phyloP scores from a whole-genome alignment of 2,113 vertebrate species.

The Leptodactylus fuscus region DNA sequence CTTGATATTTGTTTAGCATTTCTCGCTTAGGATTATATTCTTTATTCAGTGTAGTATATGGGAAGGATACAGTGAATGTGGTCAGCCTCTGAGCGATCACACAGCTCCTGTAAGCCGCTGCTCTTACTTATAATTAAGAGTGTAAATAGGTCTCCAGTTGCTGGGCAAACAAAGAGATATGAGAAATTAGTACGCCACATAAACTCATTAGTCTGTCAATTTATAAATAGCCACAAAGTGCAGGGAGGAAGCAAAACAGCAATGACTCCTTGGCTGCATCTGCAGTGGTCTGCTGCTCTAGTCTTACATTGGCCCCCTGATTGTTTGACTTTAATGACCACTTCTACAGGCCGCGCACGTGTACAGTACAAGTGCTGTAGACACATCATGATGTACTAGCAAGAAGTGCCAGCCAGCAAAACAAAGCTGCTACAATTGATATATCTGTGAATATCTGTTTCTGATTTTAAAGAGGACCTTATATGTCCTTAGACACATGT shows the following conservation, averaged over 20 bases:
- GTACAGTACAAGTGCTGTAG: neutral
- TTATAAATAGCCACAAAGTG: slow-evolving; percentile 38
- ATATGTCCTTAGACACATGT: too few species aligned
- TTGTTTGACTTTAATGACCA: neutral
- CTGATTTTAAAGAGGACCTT: too few species aligned
- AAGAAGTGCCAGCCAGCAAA: neutral
- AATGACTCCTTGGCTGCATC: neutral
- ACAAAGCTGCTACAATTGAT: neutral
- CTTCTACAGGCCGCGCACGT: neutral
- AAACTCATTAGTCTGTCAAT: slow-evolving; percentile 45
- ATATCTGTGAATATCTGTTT: neutral
- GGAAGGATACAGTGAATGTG: slow-evolving; percentile 4
- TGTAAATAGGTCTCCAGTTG: slow-evolving; percentile 49
- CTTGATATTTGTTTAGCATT: neutral
- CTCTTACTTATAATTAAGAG: slow-evolving; percentile 46
- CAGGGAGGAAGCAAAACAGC: neutral
- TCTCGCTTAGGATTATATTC: neutral
- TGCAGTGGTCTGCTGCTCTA: neutral
- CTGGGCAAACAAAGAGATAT: slow-evolving; percentile 51
- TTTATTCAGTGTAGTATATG: neutral
- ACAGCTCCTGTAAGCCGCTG: slow-evolving; percentile 24
- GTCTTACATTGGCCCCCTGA: too few species aligned
- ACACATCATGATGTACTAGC: neutral
- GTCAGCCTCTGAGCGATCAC: neutral
- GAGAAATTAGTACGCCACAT: slow-evolving; percentile 32